phyloP scores from a whole-genome alignment of 2,797 vertebrate genomes.

The Microctenopoma steveboyesi region DNA sequence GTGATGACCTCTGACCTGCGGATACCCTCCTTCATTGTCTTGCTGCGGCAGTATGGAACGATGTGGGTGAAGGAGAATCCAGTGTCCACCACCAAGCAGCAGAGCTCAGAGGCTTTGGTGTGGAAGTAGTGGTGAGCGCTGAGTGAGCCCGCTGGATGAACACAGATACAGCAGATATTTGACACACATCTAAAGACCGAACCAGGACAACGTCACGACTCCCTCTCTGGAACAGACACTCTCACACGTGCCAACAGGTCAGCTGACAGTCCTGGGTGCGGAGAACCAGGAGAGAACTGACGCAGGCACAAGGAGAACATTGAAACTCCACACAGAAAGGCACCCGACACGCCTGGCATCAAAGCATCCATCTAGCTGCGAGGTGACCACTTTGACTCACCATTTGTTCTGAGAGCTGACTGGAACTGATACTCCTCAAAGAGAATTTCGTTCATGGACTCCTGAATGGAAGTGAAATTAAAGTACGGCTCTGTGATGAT shows the following conservation, averaged over 20 bases:
- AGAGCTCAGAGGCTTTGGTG: constrained; percentile 89
- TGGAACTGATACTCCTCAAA: constrained; percentile 99
- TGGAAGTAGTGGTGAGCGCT: constrained; percentile 93
- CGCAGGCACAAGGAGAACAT: no score
- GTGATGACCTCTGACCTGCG: constrained; percentile 83
- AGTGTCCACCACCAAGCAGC: constrained; percentile 95
- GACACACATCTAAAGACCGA: neutral
- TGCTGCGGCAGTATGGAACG: constrained; percentile 93
- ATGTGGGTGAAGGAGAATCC: constrained; percentile 99
- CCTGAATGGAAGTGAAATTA: constrained; percentile 97
- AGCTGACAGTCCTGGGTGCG: no score
- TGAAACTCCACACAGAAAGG: no score
- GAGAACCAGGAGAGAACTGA: no score
- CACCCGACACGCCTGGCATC: no score
- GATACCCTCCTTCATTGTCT: constrained; percentile 95
- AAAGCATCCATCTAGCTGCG: no score
- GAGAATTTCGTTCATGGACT: constrained; percentile 99
- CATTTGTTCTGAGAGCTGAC: constrained; percentile 92
- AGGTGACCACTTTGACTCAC: constrained; percentile 74
- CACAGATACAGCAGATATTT: neutral
- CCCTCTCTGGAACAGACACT: no score
- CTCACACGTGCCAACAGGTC: no score
- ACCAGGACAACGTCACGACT: no score
- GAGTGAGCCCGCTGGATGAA: constrained; percentile 89
- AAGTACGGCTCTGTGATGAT: constrained; percentile 98